Base-by-base conservation (phyloP, 2,888 invertebrate species). In the Drosophila cognata region DNA sequence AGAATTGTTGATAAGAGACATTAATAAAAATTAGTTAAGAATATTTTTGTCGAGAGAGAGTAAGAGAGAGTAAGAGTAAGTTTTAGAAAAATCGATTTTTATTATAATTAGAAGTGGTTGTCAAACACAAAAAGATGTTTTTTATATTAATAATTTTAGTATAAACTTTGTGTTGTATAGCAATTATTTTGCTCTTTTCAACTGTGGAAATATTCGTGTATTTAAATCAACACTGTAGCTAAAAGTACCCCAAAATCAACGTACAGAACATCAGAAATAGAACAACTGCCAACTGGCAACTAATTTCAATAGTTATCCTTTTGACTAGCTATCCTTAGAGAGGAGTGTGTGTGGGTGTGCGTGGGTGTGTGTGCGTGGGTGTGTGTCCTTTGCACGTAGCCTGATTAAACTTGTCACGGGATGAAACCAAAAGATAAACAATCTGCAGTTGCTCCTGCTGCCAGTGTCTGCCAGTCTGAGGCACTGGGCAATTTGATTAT, bases 251-350 rank as follows among this genome's bases (percentile, higher is more conserved):
- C 46, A 4, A 25, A 46, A 25, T 25, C 25, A 4, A 16, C 16
- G 16, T 16, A 16, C 6, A 11, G 50, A 33, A 18, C 25, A 35
- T 21, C 28, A 4, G 16, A 59, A 61, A 56, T 65, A 53, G 76
- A 65, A 65, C 70, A 59, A 65, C 66, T 75, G 71, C 61, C 75
- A 59, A 65, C 71, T 79, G 69, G 38, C 84, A 89, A 88, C 84
- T 89, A 84, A 84, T 84, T 84, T 84, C 90, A 89, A 84, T 88
- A 89, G 90, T 89, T 88, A 89, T 88, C 90, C 82, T 89, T 83
- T 89, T 66, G 83, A 73, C 82, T 66, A 65, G 46, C 55, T 1
- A 35, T 48, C 18, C 29, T 7, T n/a, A 1, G 59, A 46, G 25
- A 46, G 8, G 41, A n/a, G 36, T 46, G n/a, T 52, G 31, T 60